These are phyloP conservation scores for Oreonectes daqikongensis DNA, from an alignment of 2,797 vertebrate genomes.

Conservation along the genomic window DNA sequence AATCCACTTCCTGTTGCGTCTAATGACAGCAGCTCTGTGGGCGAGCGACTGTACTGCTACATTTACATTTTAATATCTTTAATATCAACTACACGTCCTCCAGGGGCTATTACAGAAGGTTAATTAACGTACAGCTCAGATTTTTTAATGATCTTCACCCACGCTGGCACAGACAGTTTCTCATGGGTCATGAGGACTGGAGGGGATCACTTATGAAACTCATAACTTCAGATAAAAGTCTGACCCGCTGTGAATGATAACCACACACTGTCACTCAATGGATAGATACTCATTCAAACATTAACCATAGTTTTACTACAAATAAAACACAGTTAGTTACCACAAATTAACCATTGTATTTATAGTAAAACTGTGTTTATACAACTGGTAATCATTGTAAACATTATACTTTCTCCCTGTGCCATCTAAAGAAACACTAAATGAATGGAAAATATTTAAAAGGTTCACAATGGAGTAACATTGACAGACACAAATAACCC, in stretches of 20 bases:
- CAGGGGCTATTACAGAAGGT: constrained; percentile 64
- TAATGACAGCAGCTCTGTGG: constrained; percentile 46
- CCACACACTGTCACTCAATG: no score
- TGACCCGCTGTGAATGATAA: neutral
- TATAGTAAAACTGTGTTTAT: no score
- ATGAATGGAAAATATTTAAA: constrained; percentile 18
- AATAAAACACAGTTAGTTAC: no score
- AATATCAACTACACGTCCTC: constrained; percentile 65
- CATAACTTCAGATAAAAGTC: neutral
- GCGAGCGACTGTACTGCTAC: constrained; percentile 32
- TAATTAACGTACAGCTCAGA: constrained; percentile 66
- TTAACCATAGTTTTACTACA: no score
- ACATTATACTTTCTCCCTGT: no score
- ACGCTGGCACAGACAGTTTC: neutral
- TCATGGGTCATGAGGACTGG: neutral
- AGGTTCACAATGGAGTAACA: constrained; percentile 3
- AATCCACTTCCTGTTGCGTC: constrained; percentile 54
- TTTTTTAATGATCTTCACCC: constrained; percentile 53
- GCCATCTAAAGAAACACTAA: neutral
- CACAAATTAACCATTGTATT: no score
- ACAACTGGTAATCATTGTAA: no score
- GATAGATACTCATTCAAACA: neutral
- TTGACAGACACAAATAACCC: constrained; percentile 11
- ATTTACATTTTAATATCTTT: constrained; percentile 70
- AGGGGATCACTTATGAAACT: neutral